Conservation (phyloP, 2,888 invertebrate species). For the Pachymerium ferrugineum region DNA sequence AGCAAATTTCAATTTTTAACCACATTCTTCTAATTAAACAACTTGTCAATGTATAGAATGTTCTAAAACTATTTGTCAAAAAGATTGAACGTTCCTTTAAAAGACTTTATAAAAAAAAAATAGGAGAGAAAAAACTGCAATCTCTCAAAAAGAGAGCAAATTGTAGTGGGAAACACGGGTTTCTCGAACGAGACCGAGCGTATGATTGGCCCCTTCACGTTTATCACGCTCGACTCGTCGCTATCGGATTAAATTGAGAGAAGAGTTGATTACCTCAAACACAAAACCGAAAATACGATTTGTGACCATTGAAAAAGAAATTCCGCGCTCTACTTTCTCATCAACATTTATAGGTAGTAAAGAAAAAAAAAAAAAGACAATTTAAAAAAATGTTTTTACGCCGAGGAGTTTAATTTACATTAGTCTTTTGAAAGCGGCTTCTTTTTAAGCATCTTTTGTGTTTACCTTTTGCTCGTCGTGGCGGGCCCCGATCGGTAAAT, state of each 20-base stretch:
- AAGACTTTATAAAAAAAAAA: neutral
- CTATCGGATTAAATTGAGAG: neutral
- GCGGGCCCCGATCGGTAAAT: neutral
- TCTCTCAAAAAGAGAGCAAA: neutral
- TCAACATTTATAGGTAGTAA: neutral
- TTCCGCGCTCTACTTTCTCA: too few relatives aligned
- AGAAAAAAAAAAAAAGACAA: neutral
- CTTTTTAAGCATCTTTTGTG: neutral
- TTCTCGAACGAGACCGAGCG: neutral
- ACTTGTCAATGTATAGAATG: too few relatives aligned
- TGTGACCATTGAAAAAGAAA: too few relatives aligned
- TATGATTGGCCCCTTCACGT: neutral
- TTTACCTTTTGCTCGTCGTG: neutral
- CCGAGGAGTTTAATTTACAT: neutral
- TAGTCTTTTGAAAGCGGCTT: neutral
- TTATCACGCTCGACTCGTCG: neutral
- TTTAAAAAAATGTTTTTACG: neutral
- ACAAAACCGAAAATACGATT: neutral
- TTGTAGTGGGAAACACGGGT: neutral
- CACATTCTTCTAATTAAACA: too few relatives aligned
- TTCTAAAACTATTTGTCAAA: too few relatives aligned
- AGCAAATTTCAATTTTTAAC: too few relatives aligned
- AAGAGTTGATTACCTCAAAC: neutral
- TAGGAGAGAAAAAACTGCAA: neutral
- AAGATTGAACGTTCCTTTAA: too few relatives aligned